Conservation (phyloP, 2,888 invertebrate genomes). For the Ectemnius continuus region DNA sequence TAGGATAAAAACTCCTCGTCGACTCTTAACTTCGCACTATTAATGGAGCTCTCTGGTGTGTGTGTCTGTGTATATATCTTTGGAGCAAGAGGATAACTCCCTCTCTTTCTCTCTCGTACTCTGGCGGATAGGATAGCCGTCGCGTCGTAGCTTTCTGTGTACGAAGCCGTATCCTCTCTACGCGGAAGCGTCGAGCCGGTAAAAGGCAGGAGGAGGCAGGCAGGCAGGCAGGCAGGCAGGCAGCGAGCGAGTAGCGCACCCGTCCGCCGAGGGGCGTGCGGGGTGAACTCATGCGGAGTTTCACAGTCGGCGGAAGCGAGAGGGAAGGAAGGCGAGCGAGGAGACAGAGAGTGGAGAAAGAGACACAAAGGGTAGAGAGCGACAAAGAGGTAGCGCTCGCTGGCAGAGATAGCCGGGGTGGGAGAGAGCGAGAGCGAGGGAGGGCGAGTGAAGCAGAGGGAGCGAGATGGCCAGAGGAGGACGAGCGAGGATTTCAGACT, state of each 20-base stretch:
- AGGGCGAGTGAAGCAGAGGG: conserved; percentile 1
- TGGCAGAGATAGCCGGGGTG: conserved; percentile 6
- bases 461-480: conserved; percentile 24
- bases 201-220: conserved; percentile 40
- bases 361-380: conserved; percentile 12
- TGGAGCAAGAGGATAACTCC: not conserved
- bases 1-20: conserved; percentile 46
- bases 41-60: conserved; percentile 41
- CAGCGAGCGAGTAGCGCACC: not conserved
- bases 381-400: not conserved
- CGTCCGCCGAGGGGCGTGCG: not conserved
- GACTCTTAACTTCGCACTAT: conserved; percentile 41
- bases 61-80: not conserved
- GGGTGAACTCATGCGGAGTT: not conserved
- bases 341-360: conserved; percentile 1
- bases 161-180: conserved; percentile 52
- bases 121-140: conserved; percentile 11
- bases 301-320: conserved; percentile 14
- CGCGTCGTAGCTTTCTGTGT: conserved; percentile 9
- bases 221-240: conserved; percentile 33
- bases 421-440: conserved; percentile 4
- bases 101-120: conserved; percentile 3
- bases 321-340: conserved; percentile 3
- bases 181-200: conserved; percentile 49
- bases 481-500: conserved; percentile 58